Percentiles rank a stretch among this genome's conserved stretches.
phyloP scores from a whole-genome alignment of 2,888 invertebrate genomes.

The Pterostichus madidus region DNA sequence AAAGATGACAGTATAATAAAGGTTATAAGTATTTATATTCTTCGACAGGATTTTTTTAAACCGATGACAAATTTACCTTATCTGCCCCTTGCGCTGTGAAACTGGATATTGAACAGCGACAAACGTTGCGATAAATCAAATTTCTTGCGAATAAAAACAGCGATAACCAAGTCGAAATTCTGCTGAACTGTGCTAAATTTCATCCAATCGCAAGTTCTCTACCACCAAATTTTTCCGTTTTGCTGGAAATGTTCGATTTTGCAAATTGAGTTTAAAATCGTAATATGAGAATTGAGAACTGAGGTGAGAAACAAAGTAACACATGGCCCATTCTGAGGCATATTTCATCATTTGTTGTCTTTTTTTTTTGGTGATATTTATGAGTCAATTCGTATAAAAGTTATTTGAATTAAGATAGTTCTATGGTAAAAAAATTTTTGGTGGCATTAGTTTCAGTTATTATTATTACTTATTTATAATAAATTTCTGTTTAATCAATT shows the following conservation, averaged over 20 bases:
- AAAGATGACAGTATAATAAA: too few species aligned
- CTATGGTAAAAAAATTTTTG: too few species aligned
- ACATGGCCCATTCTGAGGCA: too few species aligned
- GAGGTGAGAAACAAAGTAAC: too few species aligned
- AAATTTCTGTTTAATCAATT: too few species aligned
- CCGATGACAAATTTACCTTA: not conserved
- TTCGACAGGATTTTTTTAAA: not conserved
- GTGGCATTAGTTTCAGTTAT: too few species aligned
- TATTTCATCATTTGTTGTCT: too few species aligned
- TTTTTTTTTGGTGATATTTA: too few species aligned
- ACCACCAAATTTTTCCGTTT: not conserved
- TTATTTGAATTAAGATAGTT: too few species aligned
- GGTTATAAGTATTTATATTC: not conserved
- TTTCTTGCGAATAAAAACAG: conserved; percentile 7
- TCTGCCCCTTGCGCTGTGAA: not conserved
- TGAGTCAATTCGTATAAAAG: too few species aligned
- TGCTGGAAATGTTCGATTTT: not conserved
- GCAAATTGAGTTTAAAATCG: conserved; percentile 3
- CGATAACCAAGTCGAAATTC: conserved; percentile 13
- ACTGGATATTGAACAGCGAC: not conserved
- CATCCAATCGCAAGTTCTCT: not conserved
- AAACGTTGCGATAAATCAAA: conserved; percentile 1
- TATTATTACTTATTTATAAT: too few species aligned
- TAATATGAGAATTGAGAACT: too few species aligned
- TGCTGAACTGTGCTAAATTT: not conserved